phyloP scores from a whole-genome alignment of 1,140 invertebrate genomes.

The Brachionus paranguensis region DNA sequence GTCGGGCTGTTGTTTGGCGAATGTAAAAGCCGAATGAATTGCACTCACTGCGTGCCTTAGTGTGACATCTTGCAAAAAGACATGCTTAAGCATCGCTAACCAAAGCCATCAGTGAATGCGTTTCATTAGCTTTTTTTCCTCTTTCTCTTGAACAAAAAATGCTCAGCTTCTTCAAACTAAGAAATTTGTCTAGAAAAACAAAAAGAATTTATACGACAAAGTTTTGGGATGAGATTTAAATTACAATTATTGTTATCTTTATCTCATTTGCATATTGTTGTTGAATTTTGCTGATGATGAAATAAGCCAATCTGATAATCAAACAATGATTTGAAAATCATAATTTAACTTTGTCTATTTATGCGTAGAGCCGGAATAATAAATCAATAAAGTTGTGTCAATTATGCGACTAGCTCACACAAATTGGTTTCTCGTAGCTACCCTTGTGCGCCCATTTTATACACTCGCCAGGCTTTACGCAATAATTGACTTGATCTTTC shows the following conservation, averaged over 20 bases:
- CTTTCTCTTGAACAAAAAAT: not conserved
- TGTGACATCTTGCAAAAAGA: not conserved
- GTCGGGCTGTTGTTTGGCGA: too few species aligned
- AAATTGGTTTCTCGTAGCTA: not conserved
- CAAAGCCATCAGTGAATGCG: slow-evolving; percentile 36
- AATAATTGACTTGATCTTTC: not conserved
- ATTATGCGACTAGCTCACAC: not conserved
- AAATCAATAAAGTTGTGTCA: slow-evolving; percentile 13
- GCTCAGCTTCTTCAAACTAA: not conserved
- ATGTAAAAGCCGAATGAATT: not conserved
- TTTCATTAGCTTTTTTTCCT: not conserved
- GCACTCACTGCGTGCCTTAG: slow-evolving; percentile 36
- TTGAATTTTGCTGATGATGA: not conserved
- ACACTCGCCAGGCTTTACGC: not conserved
- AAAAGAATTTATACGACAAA: not conserved
- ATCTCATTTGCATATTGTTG: slow-evolving; percentile 22
- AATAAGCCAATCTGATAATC: not conserved
- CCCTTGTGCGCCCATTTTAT: not conserved
- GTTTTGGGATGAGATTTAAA: not conserved
- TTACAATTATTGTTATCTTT: slow-evolving; percentile 36
- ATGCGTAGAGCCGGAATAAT: not conserved
- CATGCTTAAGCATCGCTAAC: not conserved
- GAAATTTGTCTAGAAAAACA: not conserved
- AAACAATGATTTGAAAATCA: not conserved
- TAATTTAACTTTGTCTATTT: slow-evolving; percentile 18